Evolutionary conservation across 2,797 vertebrate species (phyloP), one percentile per base, ranked within the genome.

Genomic region (Chrosomus eos): DNA sequence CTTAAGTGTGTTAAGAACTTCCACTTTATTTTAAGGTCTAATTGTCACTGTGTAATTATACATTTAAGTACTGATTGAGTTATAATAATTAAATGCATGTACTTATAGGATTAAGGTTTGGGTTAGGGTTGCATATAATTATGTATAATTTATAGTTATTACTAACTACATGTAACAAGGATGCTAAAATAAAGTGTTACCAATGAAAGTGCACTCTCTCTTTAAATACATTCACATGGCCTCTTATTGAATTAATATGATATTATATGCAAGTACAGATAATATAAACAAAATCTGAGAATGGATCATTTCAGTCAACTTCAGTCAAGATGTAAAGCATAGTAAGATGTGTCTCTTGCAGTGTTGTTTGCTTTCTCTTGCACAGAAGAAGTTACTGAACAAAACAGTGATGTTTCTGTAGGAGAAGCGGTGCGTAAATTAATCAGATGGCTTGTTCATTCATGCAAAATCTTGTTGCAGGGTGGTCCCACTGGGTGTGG

Each of bases 401-500:
- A 58, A 58, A n/a, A n/a, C 55, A 2, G 60, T 3, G 5, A 16
- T 7, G n/a, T 7, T 62, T 28, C 26, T 62, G 26, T 62, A 16
- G 60, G 60, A 28, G 26, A 62, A 28, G 13, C 60, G 28, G 7
- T 62, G 60, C n/a, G 5, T n/a, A 62, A 62, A 62, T 16, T 0
- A 14, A 28, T 62, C 13, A 7, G 58, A 62, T 62, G 26, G 60
- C 40, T 48, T 72, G 70, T 48, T 72, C 43, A 28, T 26, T 71
- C 38, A 26, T 72, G 45, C 51, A 74, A 33, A 36, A 75, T 75
- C 9, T 55, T 13, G 4, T n/a, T 75, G 73, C 88, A 99, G 98
- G 91, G 98, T 98, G 28, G 96, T 99, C 83, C 95, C 97, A 1
- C 94, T 96, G 80, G 96, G 96, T 10, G 93, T 93, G 78, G 90